phyloP scores from a whole-genome alignment of 2,113 vertebrate species.

The Chitala chitala region DNA sequence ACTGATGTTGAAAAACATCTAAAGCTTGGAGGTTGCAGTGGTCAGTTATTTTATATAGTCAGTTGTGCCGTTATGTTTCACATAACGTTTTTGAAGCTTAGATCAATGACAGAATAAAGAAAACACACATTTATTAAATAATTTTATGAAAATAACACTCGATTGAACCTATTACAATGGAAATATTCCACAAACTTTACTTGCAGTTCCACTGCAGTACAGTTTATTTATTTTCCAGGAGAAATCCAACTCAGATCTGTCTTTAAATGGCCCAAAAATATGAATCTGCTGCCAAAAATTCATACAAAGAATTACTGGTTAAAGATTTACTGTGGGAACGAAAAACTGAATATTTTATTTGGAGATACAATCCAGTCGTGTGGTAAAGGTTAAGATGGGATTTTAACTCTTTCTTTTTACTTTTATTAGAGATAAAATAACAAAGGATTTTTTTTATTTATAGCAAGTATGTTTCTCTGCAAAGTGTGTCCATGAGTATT shows the following conservation, averaged over 20 bases:
- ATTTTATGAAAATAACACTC: conserved; percentile 1
- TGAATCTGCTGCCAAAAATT: conserved; percentile 4
- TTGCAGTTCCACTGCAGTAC: not conserved
- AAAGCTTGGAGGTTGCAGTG: too few species aligned
- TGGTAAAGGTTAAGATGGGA: too few species aligned
- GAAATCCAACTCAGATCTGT: not conserved
- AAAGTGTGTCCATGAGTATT: too few species aligned
- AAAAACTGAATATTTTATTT: not conserved
- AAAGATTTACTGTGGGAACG: not conserved
- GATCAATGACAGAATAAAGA: not conserved
- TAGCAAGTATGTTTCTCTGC: too few species aligned
- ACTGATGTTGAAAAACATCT: too few species aligned
- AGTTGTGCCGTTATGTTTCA: too few species aligned
- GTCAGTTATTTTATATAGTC: too few species aligned
- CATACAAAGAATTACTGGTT: conserved; percentile 1
- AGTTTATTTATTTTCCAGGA: conserved; percentile 3
- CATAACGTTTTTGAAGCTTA: not conserved
- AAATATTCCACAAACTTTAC: conserved; percentile 9
- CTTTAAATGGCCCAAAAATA: conserved; percentile 1
- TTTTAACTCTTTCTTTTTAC: too few species aligned
- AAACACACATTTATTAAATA: conserved; percentile 6
- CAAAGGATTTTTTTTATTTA: too few species aligned
- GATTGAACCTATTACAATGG: conserved; percentile 1
- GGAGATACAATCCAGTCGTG: not conserved
- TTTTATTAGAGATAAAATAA: too few species aligned